Evolutionary conservation across 2,888 invertebrate species (phyloP), one percentile per base, ranked within the genome.

Genomic region (Tridacna gigas): DNA sequence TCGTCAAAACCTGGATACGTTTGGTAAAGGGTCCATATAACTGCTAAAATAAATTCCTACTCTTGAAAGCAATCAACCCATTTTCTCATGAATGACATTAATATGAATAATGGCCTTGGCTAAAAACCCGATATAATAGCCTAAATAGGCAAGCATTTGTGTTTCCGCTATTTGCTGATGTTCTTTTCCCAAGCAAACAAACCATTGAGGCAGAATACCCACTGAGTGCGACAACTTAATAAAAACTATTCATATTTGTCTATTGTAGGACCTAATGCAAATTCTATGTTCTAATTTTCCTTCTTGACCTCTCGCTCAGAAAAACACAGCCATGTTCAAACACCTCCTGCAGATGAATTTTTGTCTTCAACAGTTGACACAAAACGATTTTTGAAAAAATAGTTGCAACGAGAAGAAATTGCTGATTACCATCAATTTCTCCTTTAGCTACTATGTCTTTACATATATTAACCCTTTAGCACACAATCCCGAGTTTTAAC

Each of bases 201-300:
- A 47, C 45, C 63, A 66, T 47, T 61, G 61, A 77, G 71, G 25
- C 51, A 47, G 48, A 73, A 71, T 60, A 37, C 45, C 63, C 71
- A 37, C 56, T 26, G 45, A 61, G 67, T 69, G 61, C 65, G 82
- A 83, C 83, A 82, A 84, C 47, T 84, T 82, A 69, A 80, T 84
- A 80, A 87, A 87, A 77, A 66, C 61, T 60, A 37, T 51, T 76
- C 80, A 83, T 77, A 82, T 74, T 66, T 15, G 48, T 65, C 28
- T 63, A 84, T 84, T 84, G 79, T 79, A 37, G 56, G 22, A 28
- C 74, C 69, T 87, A 87, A 87, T 87, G 87, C 87, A 87, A 60
- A 82, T 83, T 87, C 81, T 66, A 61, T 87, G 87, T 87, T 78
- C 48, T 51, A 74, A 82, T 84, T 80, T 77, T 82, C 75, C 81